Evolutionary conservation across 2,113 vertebrate species (phyloP), one percentile per base, ranked within the genome.

Genomic region (Oncorhynchus keta): DNA sequence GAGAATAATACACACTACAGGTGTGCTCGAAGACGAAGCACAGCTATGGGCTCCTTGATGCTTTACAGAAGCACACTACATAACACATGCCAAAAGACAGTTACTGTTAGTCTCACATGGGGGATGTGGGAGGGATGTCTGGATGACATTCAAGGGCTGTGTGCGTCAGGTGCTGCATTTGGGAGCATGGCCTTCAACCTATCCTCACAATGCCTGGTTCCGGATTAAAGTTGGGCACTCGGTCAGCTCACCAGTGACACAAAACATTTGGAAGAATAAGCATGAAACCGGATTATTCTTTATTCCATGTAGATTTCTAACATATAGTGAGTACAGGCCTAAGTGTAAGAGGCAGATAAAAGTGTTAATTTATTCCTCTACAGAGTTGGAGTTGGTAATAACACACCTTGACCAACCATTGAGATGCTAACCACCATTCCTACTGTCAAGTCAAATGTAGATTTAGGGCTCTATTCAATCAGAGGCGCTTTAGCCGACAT

Each of bases 71-170:
- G 83, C 82, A 82, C 75, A 85, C 78, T 84, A 68, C 67, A 32
- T 79, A 86, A 79, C 84, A 89, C 88, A 90, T 86, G 86, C 86
- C 86, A 83, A 87, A 81, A 90, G 76, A 86, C 76, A 48, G 70
- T 83, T 68, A 79, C 59, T 73, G 55, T 78, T 81, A 75, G 80
- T 86, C 82, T 87, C 76, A 79, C 79, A 68, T 76, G 79, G 77
- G 73, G 76, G 79, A 82, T 72, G 79, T 11, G 49, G 79, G 74
- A 74, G 86, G 32, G 57, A 68, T 20, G 32, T 68, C 67, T 68
- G 30, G 26, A 39, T n/a, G 16, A 68, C 77, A 85, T 80, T 88
- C 81, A 83, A 82, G 81, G 66, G 79, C 73, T 79, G 85, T 86
- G 85, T 76, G 84, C 79, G 80, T 86, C 83, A 73, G 72, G 76